A percentile compares a stretch with the other conserved stretches of the same genome.
Conservation (phyloP, 2,888 invertebrate genomes). For the Oscheius sp. region DNA sequence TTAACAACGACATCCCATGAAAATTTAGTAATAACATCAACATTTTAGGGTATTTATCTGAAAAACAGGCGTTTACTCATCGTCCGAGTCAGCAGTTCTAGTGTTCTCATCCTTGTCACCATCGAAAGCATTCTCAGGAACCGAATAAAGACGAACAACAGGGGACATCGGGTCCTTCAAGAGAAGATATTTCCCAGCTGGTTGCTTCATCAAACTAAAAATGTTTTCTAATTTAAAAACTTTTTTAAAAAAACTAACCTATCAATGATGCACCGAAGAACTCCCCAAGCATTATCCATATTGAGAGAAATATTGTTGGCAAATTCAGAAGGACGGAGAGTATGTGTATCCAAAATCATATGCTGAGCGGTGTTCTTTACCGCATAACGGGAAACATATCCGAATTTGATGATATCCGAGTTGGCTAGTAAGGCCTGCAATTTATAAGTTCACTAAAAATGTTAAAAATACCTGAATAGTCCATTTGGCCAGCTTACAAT, state of each 20-base stretch:
- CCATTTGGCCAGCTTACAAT: conserved; percentile 99
- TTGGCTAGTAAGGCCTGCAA: conserved; percentile 85
- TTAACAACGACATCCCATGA: background rate
- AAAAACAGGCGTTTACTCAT: conserved; percentile 62
- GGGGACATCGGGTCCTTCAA: conserved; percentile 78
- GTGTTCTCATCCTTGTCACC: conserved; percentile 88
- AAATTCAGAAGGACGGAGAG: conserved; percentile 97
- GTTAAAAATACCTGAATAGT: conserved; percentile 79
- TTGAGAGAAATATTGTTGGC: conserved; percentile 97
- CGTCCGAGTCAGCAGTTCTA: conserved; percentile 83
- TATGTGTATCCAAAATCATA: conserved; percentile 81
- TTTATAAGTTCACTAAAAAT: background rate
- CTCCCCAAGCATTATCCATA: conserved; percentile 99
- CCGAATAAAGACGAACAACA: conserved; percentile 94
- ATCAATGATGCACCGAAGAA: conserved; percentile 94
- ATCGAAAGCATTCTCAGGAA: conserved; percentile 98
- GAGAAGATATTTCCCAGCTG: conserved; percentile 69
- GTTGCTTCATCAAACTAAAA: conserved; percentile 65
- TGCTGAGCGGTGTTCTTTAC: conserved; percentile 89
- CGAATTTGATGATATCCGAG: conserved; percentile 96
- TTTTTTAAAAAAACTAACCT: conserved; percentile 39
- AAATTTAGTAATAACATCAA: background rate
- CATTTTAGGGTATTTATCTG: background rate
- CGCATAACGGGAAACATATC: conserved; percentile 95
- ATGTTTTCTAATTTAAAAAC: background rate